phyloP scores from a whole-genome alignment of 1,140 invertebrate genomes.

The Diorhabda carinulata region DNA sequence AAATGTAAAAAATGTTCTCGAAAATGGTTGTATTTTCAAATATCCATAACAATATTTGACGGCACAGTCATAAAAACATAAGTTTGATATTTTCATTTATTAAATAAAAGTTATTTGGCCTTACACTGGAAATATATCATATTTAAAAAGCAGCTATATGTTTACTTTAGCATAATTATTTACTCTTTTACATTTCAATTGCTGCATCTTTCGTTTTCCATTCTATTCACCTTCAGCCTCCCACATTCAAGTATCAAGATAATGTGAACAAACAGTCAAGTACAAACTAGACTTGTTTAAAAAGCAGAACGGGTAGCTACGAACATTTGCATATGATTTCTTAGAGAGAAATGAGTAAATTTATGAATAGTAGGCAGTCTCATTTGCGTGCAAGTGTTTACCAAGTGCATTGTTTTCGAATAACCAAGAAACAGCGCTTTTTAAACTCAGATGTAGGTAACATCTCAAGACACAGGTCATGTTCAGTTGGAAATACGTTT shows the following conservation, averaged over 20 bases:
- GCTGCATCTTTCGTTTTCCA: too few relatives aligned
- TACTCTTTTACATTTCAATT: too few relatives aligned
- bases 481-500: neutral
- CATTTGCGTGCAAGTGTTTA: neutral
- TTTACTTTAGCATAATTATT: too few relatives aligned
- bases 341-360: neutral
- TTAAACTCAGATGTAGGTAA: neutral
- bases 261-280: neutral
- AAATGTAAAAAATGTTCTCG: too few relatives aligned
- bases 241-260: neutral
- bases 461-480: neutral
- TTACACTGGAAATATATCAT: too few relatives aligned
- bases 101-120: too few relatives aligned
- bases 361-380: neutral
- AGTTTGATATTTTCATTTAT: too few relatives aligned
- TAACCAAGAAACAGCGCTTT: neutral
- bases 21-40: too few relatives aligned
- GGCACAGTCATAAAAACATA: too few relatives aligned
- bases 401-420: neutral
- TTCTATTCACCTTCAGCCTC: too few relatives aligned
- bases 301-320: neutral
- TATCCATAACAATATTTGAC: too few relatives aligned
- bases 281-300: neutral
- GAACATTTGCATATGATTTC: neutral
- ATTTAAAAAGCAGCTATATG: too few relatives aligned